Evolutionary conservation across 2,113 vertebrate genomes (phyloP).

Genomic region (Vulpes ferrilata): DNA sequence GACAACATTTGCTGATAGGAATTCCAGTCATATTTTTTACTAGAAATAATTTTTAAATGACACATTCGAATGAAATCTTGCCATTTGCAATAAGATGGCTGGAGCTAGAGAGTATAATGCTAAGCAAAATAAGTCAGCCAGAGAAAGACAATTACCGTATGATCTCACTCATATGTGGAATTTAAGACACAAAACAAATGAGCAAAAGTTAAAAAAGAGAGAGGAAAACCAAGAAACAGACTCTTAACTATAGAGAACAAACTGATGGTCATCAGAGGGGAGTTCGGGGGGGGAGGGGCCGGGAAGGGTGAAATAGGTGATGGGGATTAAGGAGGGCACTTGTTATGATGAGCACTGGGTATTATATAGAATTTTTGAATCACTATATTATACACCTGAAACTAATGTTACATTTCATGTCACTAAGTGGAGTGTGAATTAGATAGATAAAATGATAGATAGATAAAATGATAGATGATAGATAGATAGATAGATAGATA

Average conservation of each 20-base stretch:
- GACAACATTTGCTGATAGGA: background rate
- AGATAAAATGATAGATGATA: background rate
- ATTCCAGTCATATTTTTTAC: background rate
- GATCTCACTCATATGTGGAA: background rate
- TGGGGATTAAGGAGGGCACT: background rate
- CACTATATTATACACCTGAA: background rate
- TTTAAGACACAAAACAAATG: background rate
- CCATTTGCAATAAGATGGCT: background rate
- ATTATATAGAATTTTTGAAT: background rate
- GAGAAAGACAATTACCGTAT: background rate
- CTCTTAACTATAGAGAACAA: background rate
- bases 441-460: background rate
- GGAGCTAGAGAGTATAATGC: background rate
- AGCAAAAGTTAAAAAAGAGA: background rate
- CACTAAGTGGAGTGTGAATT: background rate
- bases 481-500: background rate
- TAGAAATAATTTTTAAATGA: constrained; percentile 27
- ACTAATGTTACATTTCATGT: background rate
- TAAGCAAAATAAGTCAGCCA: background rate
- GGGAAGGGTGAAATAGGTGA: background rate
- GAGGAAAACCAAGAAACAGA: background rate
- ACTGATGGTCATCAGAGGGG: background rate
- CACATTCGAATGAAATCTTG: background rate
- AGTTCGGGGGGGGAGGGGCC: background rate
- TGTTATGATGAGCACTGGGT: background rate